Evolutionary conservation across 2,797 vertebrate genomes (phyloP), one percentile per base, ranked within the genome.

Genomic region (Orientallactaga sibirica): DNA sequence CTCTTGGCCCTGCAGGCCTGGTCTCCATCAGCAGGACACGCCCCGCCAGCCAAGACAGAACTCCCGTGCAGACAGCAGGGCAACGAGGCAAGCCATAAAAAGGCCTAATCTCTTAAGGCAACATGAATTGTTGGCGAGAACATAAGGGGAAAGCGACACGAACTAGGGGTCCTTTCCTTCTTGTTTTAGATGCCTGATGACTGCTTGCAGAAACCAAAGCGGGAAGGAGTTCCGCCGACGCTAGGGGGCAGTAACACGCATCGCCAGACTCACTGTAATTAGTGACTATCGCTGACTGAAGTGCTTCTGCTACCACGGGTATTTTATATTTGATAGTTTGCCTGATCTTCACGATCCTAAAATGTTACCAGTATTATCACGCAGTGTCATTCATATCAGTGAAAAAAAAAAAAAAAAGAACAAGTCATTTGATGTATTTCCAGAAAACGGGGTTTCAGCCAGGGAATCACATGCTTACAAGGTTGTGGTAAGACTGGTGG

Each of bases 81-180:
- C 97, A 97, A 97, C 87, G 95, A 98, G 97, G 97, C 97, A 96
- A 98, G 97, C 97, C 95, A 97, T 97, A 98, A 98, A 98, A 97
- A 96, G 96, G 96, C 97, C 96, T 98, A 98, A 98, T 98, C 97
- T 98, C 96, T 97, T 97, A 96, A 97, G 96, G 97, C 96, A 98
- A 97, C 97, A 96, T 94, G 96, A 98, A 97, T 97, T 97, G 97
- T 88, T 96, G 95, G 97, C 94, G n/a, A 97, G 96, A 97, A 86
- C 82, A 75, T 86, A 95, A 97, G 95, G 96, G 90, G 84, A 93
- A 97, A 96, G 95, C 11, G 62, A 94, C 95, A 95, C 94, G 95
- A 87, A 95, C 96, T 93, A 95, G 96, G 87, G 93, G 95, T 97
- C 89, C 97, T 97, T 97, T 97, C 97, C 94, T 92, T 91, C 94